Percentiles rank a stretch among this genome's conserved stretches.
Evolutionary conservation across 2,888 invertebrate species (phyloP).

Genomic region (Chesias legatella): DNA sequence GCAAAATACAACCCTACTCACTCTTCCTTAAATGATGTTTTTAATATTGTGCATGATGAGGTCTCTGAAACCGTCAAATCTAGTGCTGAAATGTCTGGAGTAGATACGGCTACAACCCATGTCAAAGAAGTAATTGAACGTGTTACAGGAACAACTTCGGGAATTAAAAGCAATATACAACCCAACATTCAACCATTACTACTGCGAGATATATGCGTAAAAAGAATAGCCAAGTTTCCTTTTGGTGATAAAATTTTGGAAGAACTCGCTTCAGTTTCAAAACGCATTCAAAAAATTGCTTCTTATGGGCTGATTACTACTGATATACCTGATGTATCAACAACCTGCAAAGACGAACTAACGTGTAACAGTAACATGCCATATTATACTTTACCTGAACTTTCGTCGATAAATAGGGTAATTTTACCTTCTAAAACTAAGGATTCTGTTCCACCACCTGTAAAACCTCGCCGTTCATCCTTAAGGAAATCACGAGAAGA

Average conservation of each 20-base stretch:
- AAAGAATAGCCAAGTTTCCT: slow-evolving; percentile 83
- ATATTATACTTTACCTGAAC: slow-evolving; percentile 64
- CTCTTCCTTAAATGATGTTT: slow-evolving; percentile 82
- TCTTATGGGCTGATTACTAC: slow-evolving; percentile 31
- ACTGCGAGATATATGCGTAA: slow-evolving; percentile 84
- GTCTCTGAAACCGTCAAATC: slow-evolving; percentile 36
- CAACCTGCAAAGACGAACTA: slow-evolving; percentile 19
- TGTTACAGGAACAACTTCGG: slow-evolving; percentile 52
- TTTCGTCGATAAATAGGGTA: slow-evolving; percentile 68
- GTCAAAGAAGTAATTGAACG: slow-evolving; percentile 70
- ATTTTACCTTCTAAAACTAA: slow-evolving; percentile 45
- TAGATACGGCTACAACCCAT: slow-evolving; percentile 43
- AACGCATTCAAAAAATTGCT: slow-evolving; percentile 69
- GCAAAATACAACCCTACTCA: slow-evolving; percentile 83
- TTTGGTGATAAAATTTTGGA: slow-evolving; percentile 85
- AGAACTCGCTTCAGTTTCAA: slow-evolving; percentile 83
- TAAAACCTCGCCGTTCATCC: slow-evolving; percentile 67
- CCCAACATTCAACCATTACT: slow-evolving; percentile 57
- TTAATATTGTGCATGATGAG: slow-evolving; percentile 77
- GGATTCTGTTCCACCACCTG: slow-evolving; percentile 56
- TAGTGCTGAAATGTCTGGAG: slow-evolving; percentile 28
- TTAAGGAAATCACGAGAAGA: slow-evolving; percentile 59
- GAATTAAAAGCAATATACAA: slow-evolving; percentile 29
- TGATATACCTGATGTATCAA: slow-evolving; percentile 16
- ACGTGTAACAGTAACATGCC: slow-evolving; percentile 53